Evolutionary conservation across 92 coral and sea anemone species (phyloP).

Genomic region (Anthopleura xanthogrammica): DNA sequence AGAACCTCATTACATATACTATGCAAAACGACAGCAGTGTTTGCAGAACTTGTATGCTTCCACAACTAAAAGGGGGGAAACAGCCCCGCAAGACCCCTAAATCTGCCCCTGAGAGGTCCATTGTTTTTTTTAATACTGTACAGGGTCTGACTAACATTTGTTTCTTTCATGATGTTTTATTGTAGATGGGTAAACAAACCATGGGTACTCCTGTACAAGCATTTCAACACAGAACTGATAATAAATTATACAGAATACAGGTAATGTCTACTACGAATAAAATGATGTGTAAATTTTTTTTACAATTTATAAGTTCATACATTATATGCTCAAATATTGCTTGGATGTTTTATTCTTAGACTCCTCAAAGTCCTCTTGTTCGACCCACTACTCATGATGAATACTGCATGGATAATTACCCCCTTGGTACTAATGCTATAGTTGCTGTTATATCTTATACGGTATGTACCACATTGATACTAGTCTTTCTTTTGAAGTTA

Average conservation of each 20-base stretch:
- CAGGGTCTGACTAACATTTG: neutral
- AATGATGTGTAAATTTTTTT: no score
- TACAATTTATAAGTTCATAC: neutral
- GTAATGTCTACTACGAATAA: constrained; percentile 18
- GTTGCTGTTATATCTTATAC: constrained; percentile 98
- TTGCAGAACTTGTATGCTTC: no score
- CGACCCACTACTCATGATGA: constrained; percentile 88
- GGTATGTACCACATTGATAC: constrained; percentile 36
- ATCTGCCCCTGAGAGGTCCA: no score
- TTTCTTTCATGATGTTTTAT: neutral
- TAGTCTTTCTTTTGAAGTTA: no score
- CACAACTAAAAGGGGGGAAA: no score
- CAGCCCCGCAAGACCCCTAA: no score
- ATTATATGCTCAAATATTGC: neutral
- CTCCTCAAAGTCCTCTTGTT: constrained; percentile 94
- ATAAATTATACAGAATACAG: constrained; percentile 93
- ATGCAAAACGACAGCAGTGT: no score
- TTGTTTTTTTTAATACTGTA: no score
- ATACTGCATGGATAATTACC: constrained; percentile 80
- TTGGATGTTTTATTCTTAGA: constrained; percentile 33
- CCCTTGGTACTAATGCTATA: constrained; percentile 91
- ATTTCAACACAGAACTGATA: constrained; percentile 84
- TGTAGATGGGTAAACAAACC: constrained; percentile 97
- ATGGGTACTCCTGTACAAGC: constrained; percentile 97
- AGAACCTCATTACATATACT: no score